phyloP scores from a whole-genome alignment of 2,888 invertebrate species.

The Chalcis sispes region DNA sequence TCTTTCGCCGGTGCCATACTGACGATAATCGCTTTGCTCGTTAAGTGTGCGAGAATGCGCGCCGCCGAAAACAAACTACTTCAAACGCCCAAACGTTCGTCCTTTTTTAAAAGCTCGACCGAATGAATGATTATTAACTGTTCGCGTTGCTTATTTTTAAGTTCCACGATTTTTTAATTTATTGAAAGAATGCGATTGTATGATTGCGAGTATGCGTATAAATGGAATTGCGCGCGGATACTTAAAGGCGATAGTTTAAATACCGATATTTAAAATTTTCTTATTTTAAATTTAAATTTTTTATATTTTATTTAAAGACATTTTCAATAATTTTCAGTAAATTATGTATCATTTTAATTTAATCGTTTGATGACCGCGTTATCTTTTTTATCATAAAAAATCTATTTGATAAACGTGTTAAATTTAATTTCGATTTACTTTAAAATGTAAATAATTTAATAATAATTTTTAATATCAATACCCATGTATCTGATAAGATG shows the following conservation, averaged over 20 bases:
- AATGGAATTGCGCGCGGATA: not conserved
- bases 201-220: not conserved
- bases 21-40: slow-evolving; percentile 66
- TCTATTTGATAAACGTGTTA: too few relatives aligned
- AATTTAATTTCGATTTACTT: too few relatives aligned
- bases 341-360: too few relatives aligned
- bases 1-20: slow-evolving; percentile 68
- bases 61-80: slow-evolving; percentile 67
- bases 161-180: slow-evolving; percentile 15
- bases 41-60: slow-evolving; percentile 67
- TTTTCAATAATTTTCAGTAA: not conserved
- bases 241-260: not conserved
- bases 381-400: too few relatives aligned
- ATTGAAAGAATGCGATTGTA: not conserved
- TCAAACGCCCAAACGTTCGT: slow-evolving; percentile 66
- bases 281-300: not conserved
- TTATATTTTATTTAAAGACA: not conserved
- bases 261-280: slow-evolving; percentile 17
- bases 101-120: slow-evolving; percentile 52
- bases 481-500: too few relatives aligned
- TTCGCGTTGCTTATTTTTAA: not conserved
- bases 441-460: too few relatives aligned
- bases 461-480: too few relatives aligned
- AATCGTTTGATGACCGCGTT: too few relatives aligned
- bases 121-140: slow-evolving; percentile 33